Conservation (phyloP, 1,140 invertebrate genomes). For the Drosophila ananassae region DNA sequence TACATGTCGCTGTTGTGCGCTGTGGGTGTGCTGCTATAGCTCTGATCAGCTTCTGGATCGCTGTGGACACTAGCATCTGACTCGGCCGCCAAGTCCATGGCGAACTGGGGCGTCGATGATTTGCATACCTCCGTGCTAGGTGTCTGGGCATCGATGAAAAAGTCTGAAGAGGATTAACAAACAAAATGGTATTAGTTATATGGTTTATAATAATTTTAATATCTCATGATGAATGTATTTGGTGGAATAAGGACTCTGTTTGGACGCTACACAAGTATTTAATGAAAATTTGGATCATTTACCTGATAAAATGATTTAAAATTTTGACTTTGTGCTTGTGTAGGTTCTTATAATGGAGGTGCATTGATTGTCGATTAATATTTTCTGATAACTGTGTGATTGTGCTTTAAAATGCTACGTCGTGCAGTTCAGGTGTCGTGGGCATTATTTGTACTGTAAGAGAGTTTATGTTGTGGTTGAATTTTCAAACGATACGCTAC, state of each 20-base stretch:
- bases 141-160: constrained; percentile 67
- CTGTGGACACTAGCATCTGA: constrained; percentile 52
- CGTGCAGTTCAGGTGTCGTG: constrained; percentile 63
- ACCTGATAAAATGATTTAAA: constrained; percentile 47
- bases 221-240: constrained; percentile 8
- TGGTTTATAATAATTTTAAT: background rate
- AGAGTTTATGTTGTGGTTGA: constrained; percentile 44
- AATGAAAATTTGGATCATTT: constrained; percentile 38
- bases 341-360: constrained; percentile 28
- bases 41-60: constrained; percentile 71
- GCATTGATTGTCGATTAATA: constrained; percentile 27
- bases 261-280: background rate
- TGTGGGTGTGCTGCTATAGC: constrained; percentile 18
- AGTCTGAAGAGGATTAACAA: constrained; percentile 37
- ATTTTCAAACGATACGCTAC: constrained; percentile 24
- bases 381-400: constrained; percentile 14
- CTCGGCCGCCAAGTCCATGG: constrained; percentile 18
- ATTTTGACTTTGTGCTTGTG: constrained; percentile 32
- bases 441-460: constrained; percentile 78
- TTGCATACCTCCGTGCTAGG: constrained; percentile 25
- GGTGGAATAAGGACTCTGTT: background rate
- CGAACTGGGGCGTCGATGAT: constrained; percentile 7
- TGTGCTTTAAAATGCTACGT: constrained; percentile 68
- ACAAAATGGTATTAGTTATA: constrained; percentile 1
- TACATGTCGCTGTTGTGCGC: constrained; percentile 46